These are phyloP conservation scores for Trissolcus brochymenae DNA, from an alignment of 2,888 invertebrate genomes.

Conservation along the genomic window DNA sequence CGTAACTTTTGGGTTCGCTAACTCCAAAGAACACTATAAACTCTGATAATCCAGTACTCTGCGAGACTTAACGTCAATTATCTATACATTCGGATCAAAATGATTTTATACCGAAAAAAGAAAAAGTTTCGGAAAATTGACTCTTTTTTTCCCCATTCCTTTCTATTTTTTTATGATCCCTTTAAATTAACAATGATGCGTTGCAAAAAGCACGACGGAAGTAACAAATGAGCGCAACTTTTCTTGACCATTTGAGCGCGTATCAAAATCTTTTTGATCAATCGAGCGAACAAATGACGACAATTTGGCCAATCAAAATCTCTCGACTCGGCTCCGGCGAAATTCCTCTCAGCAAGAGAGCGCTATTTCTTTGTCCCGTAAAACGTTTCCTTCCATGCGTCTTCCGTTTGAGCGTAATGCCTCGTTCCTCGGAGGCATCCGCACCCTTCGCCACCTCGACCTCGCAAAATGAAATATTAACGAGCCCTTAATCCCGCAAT, in stretches of 20 bases:
- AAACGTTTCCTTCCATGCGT: conserved; percentile 50
- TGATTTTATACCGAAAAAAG: no score
- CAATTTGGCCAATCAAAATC: conserved; percentile 56
- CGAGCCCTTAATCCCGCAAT: conserved; percentile 52
- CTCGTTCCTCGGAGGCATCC: conserved; percentile 13
- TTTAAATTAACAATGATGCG: conserved; percentile 26
- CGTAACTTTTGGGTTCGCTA: conserved; percentile 43
- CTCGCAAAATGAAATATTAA: conserved; percentile 48
- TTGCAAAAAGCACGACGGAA: conserved; percentile 3
- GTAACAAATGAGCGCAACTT: conserved; percentile 46
- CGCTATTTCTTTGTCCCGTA: conserved; percentile 50
- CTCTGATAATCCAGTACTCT: conserved; percentile 30
- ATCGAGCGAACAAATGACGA: conserved; percentile 54
- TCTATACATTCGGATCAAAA: conserved; percentile 2
- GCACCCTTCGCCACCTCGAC: conserved; percentile 42
- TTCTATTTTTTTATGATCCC: not conserved
- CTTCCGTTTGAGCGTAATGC: conserved; percentile 42
- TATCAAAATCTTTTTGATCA: conserved; percentile 55
- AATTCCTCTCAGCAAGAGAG: conserved; percentile 37
- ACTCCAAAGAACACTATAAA: conserved; percentile 37
- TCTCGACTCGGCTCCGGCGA: conserved; percentile 40
- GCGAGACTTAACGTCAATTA: conserved; percentile 30
- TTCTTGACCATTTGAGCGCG: conserved; percentile 54
- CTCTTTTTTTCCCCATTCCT: not conserved
- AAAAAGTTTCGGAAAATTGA: conserved; percentile 1